Base-by-base conservation (phyloP, 2,113 vertebrate genomes). In the Pedetes capensis region DNA sequence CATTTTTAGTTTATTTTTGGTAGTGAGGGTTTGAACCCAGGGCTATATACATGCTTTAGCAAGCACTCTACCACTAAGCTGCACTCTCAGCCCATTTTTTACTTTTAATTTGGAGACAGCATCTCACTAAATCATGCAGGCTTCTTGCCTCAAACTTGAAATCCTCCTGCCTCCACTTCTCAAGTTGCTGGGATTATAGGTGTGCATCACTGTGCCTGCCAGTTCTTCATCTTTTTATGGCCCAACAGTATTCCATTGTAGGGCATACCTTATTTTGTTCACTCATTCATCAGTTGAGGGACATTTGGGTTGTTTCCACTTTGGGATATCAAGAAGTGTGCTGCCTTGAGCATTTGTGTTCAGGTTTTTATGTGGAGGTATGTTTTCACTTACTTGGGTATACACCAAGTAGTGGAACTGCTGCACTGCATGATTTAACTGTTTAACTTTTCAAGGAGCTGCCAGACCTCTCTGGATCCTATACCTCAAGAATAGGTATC, bases 371-470 rank as follows among this genome's bases (percentile, higher is more conserved):
- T 75, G 49, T 89, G 90, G 44, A 47, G 8, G n/a, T 51, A 37
- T 71, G 29, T 71, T 91, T 95, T 74, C 10, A 42, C 83, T 85
- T 89, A 18, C 55, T 88, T 49, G 42, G 39, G 47, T 91, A n/a
- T 72, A 27, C 57, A 75, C 39, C 66, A 88, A 39, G 59, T 82
- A 34, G 42, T 53, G 32, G 49, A 88, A 72, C 85, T 64, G 47
- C 66, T 87, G 23, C 37, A 32, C 80, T 51, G 18, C 44, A 37
- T 57, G 12, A 11, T 90, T 87, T 90, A 91, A 61, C 39, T 80
- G 11, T 25, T 72, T 88, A 94, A 86, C 63, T 87, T 81, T 76
- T 89, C 92, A 76, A 95, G 76, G 81, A 93, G 42, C 85, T 84
- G 42, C 66, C n/a, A 20, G 44, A n/a, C 69, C 64, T 22, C 81